Base-by-base conservation (phyloP, 2,113 vertebrate genomes). In the Epinephelus moara region DNA sequence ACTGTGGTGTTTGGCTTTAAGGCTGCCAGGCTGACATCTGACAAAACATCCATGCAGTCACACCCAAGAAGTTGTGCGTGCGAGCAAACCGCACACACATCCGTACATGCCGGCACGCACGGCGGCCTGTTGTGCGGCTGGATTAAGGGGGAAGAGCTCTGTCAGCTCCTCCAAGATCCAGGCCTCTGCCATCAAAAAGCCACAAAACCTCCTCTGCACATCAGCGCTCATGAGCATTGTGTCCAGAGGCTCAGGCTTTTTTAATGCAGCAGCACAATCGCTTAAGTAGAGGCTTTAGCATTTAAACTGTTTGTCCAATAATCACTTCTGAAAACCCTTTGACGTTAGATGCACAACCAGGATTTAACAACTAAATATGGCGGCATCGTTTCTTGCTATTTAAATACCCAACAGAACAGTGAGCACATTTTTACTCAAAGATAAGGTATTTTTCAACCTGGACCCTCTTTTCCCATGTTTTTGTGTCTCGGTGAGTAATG, bases 1-100 rank as follows among this genome's bases (percentile, higher is more conserved):
- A 89, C 84, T 55, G 86, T 74, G 75, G 64, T 75, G 86, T 87
- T 91, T 88, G 86, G 84, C 85, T 91, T 86, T 78, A 85, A 89
- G 81, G 78, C 84, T 77, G 80, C 1, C 57, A 81, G 77, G 87
- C 87, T 89, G 92, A 91, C 92, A 90, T 91, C 84, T 90, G 90
- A 91, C 90, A 89, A 90, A 90, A 92, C 87, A 82, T 80, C 80
- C 77, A 84, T 19, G 60, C 71, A 42, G 83, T 88, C 89, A 85
- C 88, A 85, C 88, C 72, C 89, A 75, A 53, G 59, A 87, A 79
- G 80, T 59, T 78, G 75, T 19, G 74, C 72, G 76, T 23, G 14
- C 21, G 9, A 3, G 42, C 64, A 68, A 7, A 17, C 25, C 21
- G 0, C 53, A 0, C 74, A 7, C 60, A 8, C 59, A 7, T 40